A percentile compares a stretch with the other conserved stretches of the same genome.
phyloP scores from a whole-genome alignment of 1,140 invertebrate genomes.

The Trichonephila inaurata region DNA sequence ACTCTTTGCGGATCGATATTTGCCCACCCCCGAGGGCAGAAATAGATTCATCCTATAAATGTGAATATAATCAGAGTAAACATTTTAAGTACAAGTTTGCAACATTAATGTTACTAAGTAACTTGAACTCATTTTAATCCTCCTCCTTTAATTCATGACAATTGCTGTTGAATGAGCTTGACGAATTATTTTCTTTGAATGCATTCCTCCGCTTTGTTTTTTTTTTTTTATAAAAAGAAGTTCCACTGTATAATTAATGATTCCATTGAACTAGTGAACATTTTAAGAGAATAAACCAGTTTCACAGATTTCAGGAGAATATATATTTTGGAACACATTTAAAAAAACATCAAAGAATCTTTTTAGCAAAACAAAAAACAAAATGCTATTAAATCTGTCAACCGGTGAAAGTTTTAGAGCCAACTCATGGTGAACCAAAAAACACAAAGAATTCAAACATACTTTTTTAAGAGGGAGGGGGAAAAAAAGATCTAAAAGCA shows the following conservation, averaged over 20 bases:
- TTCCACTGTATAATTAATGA: not conserved
- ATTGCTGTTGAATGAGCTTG: too few species aligned
- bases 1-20: too few species aligned
- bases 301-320: not conserved
- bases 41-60: too few species aligned
- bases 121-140: too few species aligned
- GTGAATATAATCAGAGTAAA: too few species aligned
- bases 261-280: not conserved
- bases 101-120: too few species aligned
- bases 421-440: not conserved
- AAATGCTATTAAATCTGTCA: slow-evolving; percentile 15
- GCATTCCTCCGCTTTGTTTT: not conserved
- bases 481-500: not conserved
- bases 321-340: not conserved
- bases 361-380: not conserved
- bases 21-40: too few species aligned
- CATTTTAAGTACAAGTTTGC: too few species aligned
- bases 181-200: too few species aligned
- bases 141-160: too few species aligned
- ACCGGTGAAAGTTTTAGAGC: not conserved
- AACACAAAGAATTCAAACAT: not conserved
- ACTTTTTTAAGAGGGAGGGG: not conserved
- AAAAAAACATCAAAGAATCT: not conserved
- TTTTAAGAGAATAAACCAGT: not conserved
- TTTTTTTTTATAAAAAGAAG: not conserved